Evolutionary conservation across 2,797 vertebrate genomes (phyloP).

Genomic region (Pipistrellus pygmaeus): DNA sequence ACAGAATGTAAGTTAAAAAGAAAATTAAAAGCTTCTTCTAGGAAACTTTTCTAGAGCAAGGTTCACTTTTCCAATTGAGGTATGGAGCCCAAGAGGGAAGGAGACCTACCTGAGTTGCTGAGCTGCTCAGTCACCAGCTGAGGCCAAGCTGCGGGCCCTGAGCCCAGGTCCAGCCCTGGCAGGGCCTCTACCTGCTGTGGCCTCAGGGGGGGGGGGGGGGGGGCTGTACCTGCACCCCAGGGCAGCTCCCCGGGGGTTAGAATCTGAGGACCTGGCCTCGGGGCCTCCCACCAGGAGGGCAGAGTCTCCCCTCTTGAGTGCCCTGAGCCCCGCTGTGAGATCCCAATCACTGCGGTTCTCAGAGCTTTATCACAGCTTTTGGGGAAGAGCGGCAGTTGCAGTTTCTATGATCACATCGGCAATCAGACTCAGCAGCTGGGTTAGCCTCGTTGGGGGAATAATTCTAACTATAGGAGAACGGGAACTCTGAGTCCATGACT

Average conservation of each 20-base stretch:
- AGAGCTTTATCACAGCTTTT: background rate
- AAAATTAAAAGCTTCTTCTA: background rate
- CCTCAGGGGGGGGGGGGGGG: too few relatives aligned
- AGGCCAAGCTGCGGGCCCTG: background rate
- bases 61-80: background rate
- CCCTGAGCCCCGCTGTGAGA: rapidly evolving
- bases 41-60: background rate
- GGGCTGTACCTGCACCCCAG: rapidly evolving
- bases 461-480: background rate
- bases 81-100: background rate
- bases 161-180: background rate
- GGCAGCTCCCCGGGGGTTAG: background rate
- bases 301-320: rapidly evolving
- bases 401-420: background rate
- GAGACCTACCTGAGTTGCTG: background rate
- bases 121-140: background rate
- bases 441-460: background rate
- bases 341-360: background rate
- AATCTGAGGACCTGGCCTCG: rapidly evolving
- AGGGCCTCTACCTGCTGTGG: background rate
- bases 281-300: too few relatives aligned
- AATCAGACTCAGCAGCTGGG: background rate
- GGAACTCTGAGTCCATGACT: rapidly evolving
- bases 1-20: background rate
- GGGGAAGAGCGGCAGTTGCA: background rate